phyloP scores from a whole-genome alignment of 1,140 invertebrate species.

The Drusus annulatus region DNA sequence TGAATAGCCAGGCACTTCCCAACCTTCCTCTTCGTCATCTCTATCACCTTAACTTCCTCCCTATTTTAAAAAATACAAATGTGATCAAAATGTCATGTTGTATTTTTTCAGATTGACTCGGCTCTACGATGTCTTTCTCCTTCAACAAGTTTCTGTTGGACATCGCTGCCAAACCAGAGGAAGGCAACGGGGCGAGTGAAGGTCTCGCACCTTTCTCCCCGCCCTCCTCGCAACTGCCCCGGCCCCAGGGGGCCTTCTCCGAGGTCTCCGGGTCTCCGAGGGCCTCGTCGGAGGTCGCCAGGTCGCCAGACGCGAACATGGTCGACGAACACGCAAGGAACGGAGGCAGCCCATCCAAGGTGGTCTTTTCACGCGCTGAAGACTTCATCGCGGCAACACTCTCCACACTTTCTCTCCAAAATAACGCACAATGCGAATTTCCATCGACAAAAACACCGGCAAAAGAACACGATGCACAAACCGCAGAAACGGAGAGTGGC shows the following conservation, averaged over 20 bases:
- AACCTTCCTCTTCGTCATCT: too few relatives aligned
- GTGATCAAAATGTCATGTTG: not conserved
- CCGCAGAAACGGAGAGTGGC: not conserved
- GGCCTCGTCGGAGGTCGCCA: not conserved
- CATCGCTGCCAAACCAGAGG: not conserved
- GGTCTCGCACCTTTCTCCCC: not conserved
- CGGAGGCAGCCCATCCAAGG: not conserved
- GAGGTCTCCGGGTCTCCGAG: not conserved
- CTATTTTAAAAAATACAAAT: not conserved
- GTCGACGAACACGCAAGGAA: not conserved
- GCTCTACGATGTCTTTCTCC: not conserved
- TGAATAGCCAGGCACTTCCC: too few relatives aligned
- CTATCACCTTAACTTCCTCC: too few relatives aligned
- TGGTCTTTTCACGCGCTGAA: not conserved
- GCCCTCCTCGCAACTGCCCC: not conserved
- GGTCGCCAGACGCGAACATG: not conserved
- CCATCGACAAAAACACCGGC: not conserved
- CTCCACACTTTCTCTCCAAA: not conserved
- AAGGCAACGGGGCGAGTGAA: too few relatives aligned
- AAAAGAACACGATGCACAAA: not conserved
- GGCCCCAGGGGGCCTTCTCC: too few relatives aligned
- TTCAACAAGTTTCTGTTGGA: slow-evolving; percentile 16
- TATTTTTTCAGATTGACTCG: not conserved
- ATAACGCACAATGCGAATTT: not conserved
- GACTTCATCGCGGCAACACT: slow-evolving; percentile 14